A percentile compares a stretch with the other conserved stretches of the same genome.
phyloP scores from a whole-genome alignment of 23 tunicate genomes.

The Ciona savignyi region DNA sequence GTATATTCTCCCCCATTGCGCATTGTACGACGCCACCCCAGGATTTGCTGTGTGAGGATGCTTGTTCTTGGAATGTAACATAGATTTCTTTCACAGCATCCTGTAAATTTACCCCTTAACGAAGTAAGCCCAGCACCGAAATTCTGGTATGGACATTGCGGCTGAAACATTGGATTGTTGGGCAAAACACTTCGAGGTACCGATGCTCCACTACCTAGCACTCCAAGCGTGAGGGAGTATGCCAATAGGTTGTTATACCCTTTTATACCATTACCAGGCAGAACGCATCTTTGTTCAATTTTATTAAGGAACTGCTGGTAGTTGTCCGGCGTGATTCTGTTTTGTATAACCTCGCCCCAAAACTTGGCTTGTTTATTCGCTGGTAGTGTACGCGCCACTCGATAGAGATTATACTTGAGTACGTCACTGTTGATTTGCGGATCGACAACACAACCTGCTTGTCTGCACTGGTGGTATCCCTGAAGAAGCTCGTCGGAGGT shows the following conservation, averaged over 20 bases:
- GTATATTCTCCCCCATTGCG: constrained; percentile 5
- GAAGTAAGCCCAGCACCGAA: too few species aligned
- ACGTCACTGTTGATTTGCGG: background rate
- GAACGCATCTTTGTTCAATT: too few species aligned
- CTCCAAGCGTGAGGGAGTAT: too few species aligned
- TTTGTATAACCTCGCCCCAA: background rate
- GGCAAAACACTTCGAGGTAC: too few species aligned
- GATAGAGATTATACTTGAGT: background rate
- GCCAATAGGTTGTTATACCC: too few species aligned
- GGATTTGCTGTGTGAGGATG: background rate
- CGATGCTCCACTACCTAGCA: too few species aligned
- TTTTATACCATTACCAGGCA: too few species aligned
- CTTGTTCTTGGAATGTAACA: constrained; percentile 8
- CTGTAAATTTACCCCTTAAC: constrained; percentile 6
- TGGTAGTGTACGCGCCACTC: constrained; percentile 1
- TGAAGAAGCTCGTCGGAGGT: constrained; percentile 13
- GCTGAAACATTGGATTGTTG: background rate
- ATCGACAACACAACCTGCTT: constrained; percentile 31
- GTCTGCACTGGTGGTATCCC: constrained; percentile 31
- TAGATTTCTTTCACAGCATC: constrained; percentile 1
- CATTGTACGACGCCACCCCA: constrained; percentile 2
- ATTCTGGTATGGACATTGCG: constrained; percentile 8
- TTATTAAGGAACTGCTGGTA: background rate
- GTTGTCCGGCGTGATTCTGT: constrained; percentile 2
- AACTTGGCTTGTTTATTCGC: background rate